These are phyloP conservation scores for Porphyrio hochstetteri DNA, from an alignment of 2,113 vertebrate species.

Conservation along the genomic window DNA sequence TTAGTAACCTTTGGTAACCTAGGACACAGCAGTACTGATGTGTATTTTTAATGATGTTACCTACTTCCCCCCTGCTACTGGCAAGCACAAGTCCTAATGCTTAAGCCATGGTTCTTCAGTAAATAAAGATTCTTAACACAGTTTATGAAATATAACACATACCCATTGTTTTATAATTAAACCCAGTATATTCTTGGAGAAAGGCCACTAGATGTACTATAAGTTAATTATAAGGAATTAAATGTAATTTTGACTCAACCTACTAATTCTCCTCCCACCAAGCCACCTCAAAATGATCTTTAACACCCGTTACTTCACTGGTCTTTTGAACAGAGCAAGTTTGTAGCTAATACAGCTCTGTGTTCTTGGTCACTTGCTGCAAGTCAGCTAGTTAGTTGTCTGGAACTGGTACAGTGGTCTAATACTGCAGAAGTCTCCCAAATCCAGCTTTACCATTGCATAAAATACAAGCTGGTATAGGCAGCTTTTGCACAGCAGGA, in stretches of 20 bases:
- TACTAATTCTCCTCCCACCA: not conserved
- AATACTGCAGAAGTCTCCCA: not conserved
- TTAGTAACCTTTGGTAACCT: not conserved
- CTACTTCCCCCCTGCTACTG: not conserved
- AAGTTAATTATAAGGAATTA: not conserved
- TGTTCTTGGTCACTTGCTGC: not conserved
- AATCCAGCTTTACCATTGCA: not conserved
- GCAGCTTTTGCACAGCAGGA: not conserved
- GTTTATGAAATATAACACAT: not conserved
- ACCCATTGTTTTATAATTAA: not conserved
- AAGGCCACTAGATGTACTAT: not conserved
- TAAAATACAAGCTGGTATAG: not conserved
- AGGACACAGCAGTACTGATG: not conserved
- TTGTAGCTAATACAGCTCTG: not conserved
- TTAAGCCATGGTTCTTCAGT: not conserved
- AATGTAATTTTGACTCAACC: not conserved
- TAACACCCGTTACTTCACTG: not conserved
- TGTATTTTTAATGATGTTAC: not conserved
- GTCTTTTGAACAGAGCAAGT: not conserved
- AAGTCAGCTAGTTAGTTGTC: not conserved
- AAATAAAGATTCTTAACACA: not conserved
- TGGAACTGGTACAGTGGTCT: not conserved
- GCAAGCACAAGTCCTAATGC: not conserved
- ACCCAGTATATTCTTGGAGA: not conserved
- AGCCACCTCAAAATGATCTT: not conserved